Conservation (phyloP, 30 jellyfish, hydroid and myxozoan genomes). For the Hydractinia symbiolongicarpus region DNA sequence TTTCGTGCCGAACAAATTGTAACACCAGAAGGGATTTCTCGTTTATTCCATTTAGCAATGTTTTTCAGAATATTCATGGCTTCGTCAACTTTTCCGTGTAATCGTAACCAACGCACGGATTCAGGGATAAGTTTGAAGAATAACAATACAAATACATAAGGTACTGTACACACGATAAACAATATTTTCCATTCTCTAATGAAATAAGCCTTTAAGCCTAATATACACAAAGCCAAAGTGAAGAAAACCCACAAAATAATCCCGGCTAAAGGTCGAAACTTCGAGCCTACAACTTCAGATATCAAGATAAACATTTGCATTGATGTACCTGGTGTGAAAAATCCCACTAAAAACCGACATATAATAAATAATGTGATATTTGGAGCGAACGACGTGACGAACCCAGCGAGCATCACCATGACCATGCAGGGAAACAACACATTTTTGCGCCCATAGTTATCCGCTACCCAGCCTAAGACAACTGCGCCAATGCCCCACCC, state of each 20-base stretch:
- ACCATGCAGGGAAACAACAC: conserved; percentile 51
- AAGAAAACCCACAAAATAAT: conserved; percentile 65
- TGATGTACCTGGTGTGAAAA: conserved; percentile 66
- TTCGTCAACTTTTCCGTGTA: conserved; percentile 49
- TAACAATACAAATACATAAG: conserved; percentile 52
- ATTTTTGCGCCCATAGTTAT: conserved; percentile 61
- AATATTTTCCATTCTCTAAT: conserved; percentile 63
- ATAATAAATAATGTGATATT: conserved; percentile 38
- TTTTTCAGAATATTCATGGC: conserved; percentile 35
- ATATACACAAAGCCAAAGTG: conserved; percentile 54
- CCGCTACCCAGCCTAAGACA: conserved; percentile 63
- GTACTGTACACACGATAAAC: conserved; percentile 61
- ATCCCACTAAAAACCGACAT: conserved; percentile 59
- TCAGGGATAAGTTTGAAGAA: conserved; percentile 73
- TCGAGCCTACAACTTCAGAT: conserved; percentile 76
- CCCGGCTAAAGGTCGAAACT: conserved; percentile 71
- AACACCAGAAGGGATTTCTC: conserved; percentile 43
- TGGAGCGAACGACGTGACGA: conserved; percentile 55
- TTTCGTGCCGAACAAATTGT: conserved; percentile 18
- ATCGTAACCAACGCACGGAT: conserved; percentile 74
- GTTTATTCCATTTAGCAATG: conserved; percentile 56
- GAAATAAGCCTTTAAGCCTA: conserved; percentile 77
- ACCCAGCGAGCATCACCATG: conserved; percentile 49
- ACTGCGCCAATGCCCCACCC: conserved; percentile 84
- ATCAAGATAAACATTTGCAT: conserved; percentile 60